These are phyloP conservation scores for Marasmarcha lunaedactyla DNA, from an alignment of 2,888 invertebrate species.

Conservation along the genomic window DNA sequence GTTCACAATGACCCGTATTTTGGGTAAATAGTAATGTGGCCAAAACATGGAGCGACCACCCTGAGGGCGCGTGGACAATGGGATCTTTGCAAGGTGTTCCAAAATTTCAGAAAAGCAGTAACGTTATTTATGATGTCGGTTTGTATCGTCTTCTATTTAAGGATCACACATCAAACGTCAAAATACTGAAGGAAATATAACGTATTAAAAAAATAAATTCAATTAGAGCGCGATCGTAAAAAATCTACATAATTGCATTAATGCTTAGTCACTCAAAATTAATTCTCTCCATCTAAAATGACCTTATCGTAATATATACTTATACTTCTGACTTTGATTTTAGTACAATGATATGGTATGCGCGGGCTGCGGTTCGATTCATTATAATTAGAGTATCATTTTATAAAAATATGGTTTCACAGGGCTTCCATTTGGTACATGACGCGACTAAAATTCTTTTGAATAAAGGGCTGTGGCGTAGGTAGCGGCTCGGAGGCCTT, in stretches of 20 bases:
- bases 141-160: constrained; percentile 2
- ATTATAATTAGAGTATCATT: constrained; percentile 45
- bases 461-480: constrained; percentile 54
- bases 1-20: constrained; percentile 45
- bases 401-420: constrained; percentile 38
- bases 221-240: no score
- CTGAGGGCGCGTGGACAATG: constrained; percentile 30
- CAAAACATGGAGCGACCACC: constrained; percentile 39
- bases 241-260: no score
- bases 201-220: no score
- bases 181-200: background rate
- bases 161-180: constrained; percentile 16
- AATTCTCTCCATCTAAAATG: background rate
- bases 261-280: background rate
- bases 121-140: constrained; percentile 29
- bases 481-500: constrained; percentile 47
- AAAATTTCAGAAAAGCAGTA: constrained; percentile 3
- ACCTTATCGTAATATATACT: background rate
- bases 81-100: constrained; percentile 28
- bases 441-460: constrained; percentile 52
- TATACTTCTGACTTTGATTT: background rate
- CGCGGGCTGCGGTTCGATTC: constrained; percentile 14
- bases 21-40: constrained; percentile 40
- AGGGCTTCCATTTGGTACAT: constrained; percentile 44
- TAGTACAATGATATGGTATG: constrained; percentile 1